A percentile compares a stretch with the other conserved stretches of the same genome.
phyloP scores from a whole-genome alignment of 2,888 invertebrate species.

The Tribolium freemani region DNA sequence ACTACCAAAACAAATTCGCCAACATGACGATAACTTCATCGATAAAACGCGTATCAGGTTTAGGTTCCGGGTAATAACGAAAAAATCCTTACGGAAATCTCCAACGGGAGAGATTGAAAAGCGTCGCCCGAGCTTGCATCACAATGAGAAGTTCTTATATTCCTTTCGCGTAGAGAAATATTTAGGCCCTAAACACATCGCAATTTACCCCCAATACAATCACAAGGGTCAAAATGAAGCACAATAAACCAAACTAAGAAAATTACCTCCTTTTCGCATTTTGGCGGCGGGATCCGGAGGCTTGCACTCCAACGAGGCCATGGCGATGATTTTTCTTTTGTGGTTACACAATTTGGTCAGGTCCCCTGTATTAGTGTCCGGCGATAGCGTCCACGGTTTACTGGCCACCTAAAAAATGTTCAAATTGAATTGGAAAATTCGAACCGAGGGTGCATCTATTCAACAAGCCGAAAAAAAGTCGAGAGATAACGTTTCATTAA shows the following conservation, averaged over 20 bases:
- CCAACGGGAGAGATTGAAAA: too few species aligned
- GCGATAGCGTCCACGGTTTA: constrained; percentile 78
- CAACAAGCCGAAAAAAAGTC: neutral
- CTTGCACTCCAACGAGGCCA: constrained; percentile 69
- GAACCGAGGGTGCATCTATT: neutral
- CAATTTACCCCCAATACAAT: too few species aligned
- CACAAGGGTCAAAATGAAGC: too few species aligned
- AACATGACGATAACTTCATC: constrained; percentile 27
- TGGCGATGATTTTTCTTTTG: constrained; percentile 86
- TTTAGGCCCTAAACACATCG: too few species aligned
- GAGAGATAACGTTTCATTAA: neutral
- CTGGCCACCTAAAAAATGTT: constrained; percentile 74
- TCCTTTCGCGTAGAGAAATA: constrained; percentile 33
- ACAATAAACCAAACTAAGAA: too few species aligned
- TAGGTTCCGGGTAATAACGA: constrained; percentile 51
- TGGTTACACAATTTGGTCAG: constrained; percentile 90
- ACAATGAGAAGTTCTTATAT: too few species aligned
- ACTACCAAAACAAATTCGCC: constrained; percentile 40
- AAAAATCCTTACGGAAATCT: constrained; percentile 53
- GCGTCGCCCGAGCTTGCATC: constrained; percentile 44
- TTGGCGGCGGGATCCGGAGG: constrained; percentile 63
- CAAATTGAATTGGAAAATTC: neutral
- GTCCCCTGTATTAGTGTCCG: constrained; percentile 77
- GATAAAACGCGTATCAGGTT: constrained; percentile 39
- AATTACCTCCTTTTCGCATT: constrained; percentile 66